phyloP scores from a whole-genome alignment of 1,140 invertebrate species.

The Scaptomyza hsui region DNA sequence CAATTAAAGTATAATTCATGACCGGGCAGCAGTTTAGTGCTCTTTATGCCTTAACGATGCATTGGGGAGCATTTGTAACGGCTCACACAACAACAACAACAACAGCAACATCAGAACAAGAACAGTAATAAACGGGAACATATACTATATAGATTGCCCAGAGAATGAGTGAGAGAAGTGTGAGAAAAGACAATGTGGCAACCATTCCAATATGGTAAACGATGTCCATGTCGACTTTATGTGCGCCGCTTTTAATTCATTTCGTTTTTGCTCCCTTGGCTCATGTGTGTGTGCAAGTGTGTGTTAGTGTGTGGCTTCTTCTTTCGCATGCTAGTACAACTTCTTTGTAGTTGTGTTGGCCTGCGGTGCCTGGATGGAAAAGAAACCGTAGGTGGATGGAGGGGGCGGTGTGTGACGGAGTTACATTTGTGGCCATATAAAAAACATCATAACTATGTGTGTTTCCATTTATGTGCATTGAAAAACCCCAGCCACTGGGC shows the following conservation, averaged over 20 bases:
- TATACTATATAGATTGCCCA: neutral
- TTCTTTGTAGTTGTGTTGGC: slow-evolving; percentile 30
- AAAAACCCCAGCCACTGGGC: slow-evolving; percentile 28
- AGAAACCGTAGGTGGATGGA: neutral
- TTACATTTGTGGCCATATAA: slow-evolving; percentile 69
- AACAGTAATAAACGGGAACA: slow-evolving; percentile 28
- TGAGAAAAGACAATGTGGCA: slow-evolving; percentile 43
- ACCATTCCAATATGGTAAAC: slow-evolving; percentile 46
- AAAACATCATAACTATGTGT: slow-evolving; percentile 76
- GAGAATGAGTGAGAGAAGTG: neutral
- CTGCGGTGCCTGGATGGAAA: neutral
- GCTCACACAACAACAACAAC: slow-evolving; percentile 26
- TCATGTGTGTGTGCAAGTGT: slow-evolving; percentile 14
- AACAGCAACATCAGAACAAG: slow-evolving; percentile 45
- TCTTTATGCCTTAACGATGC: slow-evolving; percentile 74
- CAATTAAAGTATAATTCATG: slow-evolving; percentile 81
- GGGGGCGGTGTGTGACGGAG: neutral
- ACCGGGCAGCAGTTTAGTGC: slow-evolving; percentile 71
- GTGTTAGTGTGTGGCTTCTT: slow-evolving; percentile 26
- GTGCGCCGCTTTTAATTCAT: slow-evolving; percentile 65
- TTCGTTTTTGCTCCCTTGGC: slow-evolving; percentile 36
- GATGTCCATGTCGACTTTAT: slow-evolving; percentile 68
- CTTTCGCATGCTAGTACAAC: slow-evolving; percentile 7
- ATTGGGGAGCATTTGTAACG: slow-evolving; percentile 73
- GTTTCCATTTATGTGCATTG: slow-evolving; percentile 43